These are phyloP conservation scores for Neotragus pygmaeus DNA, from an alignment of 2,113 vertebrate genomes.

Conservation along the genomic window DNA sequence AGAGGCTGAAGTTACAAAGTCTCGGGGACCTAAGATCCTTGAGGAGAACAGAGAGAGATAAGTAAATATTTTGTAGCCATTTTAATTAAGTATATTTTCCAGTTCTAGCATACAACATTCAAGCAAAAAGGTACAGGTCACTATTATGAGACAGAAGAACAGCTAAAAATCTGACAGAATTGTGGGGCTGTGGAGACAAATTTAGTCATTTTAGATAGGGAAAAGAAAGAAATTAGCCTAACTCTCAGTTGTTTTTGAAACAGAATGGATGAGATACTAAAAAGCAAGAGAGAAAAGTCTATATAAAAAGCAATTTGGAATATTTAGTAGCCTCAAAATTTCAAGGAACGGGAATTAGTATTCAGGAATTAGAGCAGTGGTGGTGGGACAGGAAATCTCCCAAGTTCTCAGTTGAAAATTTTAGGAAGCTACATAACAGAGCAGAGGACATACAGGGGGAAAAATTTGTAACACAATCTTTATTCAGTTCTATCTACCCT, in stretches of 20 bases:
- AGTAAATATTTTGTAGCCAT: background rate
- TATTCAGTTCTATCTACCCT: background rate
- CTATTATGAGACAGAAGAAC: background rate
- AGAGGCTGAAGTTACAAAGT: no score
- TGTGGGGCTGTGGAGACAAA: background rate
- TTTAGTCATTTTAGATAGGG: background rate
- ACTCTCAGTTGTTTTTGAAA: background rate
- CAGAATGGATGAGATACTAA: no score
- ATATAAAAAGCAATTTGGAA: background rate
- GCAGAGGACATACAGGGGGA: background rate
- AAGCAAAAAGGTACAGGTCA: background rate
- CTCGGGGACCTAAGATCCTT: no score
- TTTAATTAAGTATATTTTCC: background rate
- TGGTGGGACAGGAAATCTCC: accelerated
- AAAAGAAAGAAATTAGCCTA: background rate
- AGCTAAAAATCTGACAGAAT: background rate
- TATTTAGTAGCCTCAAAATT: background rate
- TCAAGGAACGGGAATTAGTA: background rate
- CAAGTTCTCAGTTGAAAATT: background rate
- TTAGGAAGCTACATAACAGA: accelerated
- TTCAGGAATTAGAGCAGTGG: background rate
- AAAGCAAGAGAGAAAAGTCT: background rate
- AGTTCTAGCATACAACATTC: background rate
- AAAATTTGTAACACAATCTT: no score
- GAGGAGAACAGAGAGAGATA: background rate